Evolutionary conservation across 2,113 vertebrate genomes (phyloP).

Genomic region (Trichomycterus rosablanca): DNA sequence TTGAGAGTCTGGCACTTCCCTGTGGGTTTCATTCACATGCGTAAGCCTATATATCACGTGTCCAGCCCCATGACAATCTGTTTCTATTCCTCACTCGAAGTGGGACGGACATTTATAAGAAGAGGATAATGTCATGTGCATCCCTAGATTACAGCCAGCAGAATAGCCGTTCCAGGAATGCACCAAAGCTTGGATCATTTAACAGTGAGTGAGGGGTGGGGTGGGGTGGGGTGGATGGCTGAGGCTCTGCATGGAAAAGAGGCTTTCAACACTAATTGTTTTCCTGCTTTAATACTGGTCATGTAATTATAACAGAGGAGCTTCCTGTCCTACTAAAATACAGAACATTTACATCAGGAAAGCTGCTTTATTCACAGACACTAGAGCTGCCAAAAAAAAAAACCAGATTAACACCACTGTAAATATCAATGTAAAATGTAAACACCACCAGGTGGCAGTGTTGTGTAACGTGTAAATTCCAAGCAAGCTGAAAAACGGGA

Average conservation of each 20-base stretch:
- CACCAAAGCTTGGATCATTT: slow-evolving; percentile 5
- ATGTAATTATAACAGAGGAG: slow-evolving; percentile 24
- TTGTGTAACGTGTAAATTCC: slow-evolving; percentile 7
- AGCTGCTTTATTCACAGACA: slow-evolving; percentile 42
- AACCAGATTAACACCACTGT: too few species aligned
- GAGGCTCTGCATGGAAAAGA: slow-evolving; percentile 36
- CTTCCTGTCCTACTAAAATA: slow-evolving; percentile 39
- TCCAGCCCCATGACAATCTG: slow-evolving; percentile 21
- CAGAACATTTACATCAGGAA: slow-evolving; percentile 35
- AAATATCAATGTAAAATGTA: background rate
- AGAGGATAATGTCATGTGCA: slow-evolving; percentile 22
- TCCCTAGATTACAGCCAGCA: slow-evolving; percentile 31
- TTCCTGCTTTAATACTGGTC: slow-evolving; percentile 32
- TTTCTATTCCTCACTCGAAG: slow-evolving; percentile 38
- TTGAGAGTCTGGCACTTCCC: slow-evolving; percentile 19
- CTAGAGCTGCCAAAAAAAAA: too few species aligned
- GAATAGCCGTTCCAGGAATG: slow-evolving; percentile 14
- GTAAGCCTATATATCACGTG: slow-evolving; percentile 22
- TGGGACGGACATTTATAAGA: slow-evolving; percentile 29
- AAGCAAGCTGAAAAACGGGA: too few species aligned
- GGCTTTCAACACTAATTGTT: slow-evolving; percentile 43
- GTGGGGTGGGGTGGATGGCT: too few species aligned
- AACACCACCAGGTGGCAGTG: slow-evolving; percentile 61
- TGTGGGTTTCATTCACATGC: slow-evolving; percentile 29
- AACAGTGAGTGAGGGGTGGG: slow-evolving; percentile 7